Base-by-base conservation (phyloP, 2,113 vertebrate species). In the Esox niger region DNA sequence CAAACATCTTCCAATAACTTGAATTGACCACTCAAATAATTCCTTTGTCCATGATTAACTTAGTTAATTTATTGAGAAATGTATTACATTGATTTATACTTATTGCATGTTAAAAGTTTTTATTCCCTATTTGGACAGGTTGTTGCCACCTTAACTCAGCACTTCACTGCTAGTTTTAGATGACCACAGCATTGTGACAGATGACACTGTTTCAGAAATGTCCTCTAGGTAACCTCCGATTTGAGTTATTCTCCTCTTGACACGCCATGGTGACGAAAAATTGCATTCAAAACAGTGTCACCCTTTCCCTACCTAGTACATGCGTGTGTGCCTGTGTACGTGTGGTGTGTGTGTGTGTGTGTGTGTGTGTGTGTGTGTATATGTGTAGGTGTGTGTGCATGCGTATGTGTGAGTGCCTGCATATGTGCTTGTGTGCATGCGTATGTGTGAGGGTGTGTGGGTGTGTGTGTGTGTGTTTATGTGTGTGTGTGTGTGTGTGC, bases 221-320 rank as follows among this genome's bases (percentile, higher is more conserved):
- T 81, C 82, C 76, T 74, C 74, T 52, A 63, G 55, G 68, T 7
- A 64, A 26, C 59, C 59, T 61, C 26, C 46, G 23, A 64, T 64
- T 83, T 79, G 43, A 71, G 69, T 73, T 82, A 88, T 84, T 73
- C 84, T 73, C 75, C 25, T 17, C 8, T 68, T 77, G 76, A 81
- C 81, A 77, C 80, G 74, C 30, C 32, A 25, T 56, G 58, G 59
- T n/a, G n/a, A n/a, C n/a, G n/a, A n/a, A n/a, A n/a, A n/a, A n/a
- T n/a, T n/a, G n/a, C n/a, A n/a, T n/a, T n/a, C n/a, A n/a, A n/a
- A n/a, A n/a, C n/a, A n/a, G n/a, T n/a, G n/a, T n/a, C n/a, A n/a
- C n/a, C n/a, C n/a, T n/a, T n/a, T n/a, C n/a, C n/a, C n/a, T n/a
- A n/a, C n/a, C n/a, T n/a, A n/a, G n/a, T n/a, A n/a, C n/a, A n/a